Evolutionary conservation across 2,888 invertebrate species (phyloP), one percentile per base, ranked within the genome.

Genomic region (Stenoptilia bipunctidactyla): DNA sequence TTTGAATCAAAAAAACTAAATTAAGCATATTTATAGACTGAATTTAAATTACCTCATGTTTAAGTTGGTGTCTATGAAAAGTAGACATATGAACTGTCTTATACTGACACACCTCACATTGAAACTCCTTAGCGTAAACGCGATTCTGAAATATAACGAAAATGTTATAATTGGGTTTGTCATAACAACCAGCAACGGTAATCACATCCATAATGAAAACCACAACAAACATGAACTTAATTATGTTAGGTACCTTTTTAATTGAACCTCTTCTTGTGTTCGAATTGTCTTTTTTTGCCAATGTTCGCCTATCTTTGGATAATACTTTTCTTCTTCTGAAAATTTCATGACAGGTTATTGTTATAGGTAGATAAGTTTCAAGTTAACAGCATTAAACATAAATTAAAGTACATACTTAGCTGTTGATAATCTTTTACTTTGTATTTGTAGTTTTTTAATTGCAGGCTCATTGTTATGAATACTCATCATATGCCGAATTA

Each of bases 61-160:
- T 40, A 14, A 46, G 15, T 27, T 36, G 37, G 37, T 46, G 46
- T 12, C 46, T 42, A 6, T 41, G 39, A 13, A 40, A 46, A 40
- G 46, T 45, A 36, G 46, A 40, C 30, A 15, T 15, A 14, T 46
- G 38, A 4, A 42, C 39, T 15, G 46, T 45, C 41, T 44, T 46
- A 15, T 46, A 46, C 13, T 20, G n/a, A 30, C 46, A 46, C 13
- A 34, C 15, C 20, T 44, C 42, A 41, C 46, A 46, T 15, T 41
- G 34, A 38, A 39, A 46, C 25, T 44, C 44, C 20, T 10, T 43
- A 20, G 34, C 13, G 36, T 40, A 41, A 15, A 37, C 41, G 14
- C 43, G 38, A 9, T 25, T 27, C 46, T 46, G 38, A 25, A 46
- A 46, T 13, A 33, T 9, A 15, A 25, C 1, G 20, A 20, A 20